A percentile compares a stretch with the other conserved stretches of the same genome.
Conservation (phyloP, 2,797 vertebrate genomes). For the Stomatorhinus walkeri region DNA sequence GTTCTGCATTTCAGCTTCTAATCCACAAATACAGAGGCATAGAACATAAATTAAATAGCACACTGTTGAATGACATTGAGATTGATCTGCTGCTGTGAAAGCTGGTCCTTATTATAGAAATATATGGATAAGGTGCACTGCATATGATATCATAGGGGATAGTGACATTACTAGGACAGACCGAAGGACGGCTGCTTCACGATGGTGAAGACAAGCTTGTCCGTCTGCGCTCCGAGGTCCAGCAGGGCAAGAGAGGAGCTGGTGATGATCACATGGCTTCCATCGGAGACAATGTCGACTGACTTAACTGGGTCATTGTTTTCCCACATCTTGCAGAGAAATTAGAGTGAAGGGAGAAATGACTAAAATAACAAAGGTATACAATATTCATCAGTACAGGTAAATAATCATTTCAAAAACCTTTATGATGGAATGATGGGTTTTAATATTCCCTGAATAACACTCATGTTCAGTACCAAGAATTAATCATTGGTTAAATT, state of each 20-base stretch:
- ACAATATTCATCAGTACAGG: neutral
- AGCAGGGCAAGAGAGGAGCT: conserved; percentile 72
- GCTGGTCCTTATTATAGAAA: neutral
- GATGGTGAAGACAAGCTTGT: conserved; percentile 74
- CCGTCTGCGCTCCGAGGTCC: conserved; percentile 76
- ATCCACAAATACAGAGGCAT: neutral
- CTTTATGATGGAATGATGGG: neutral
- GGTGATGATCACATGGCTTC: conserved; percentile 67
- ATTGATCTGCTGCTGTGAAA: neutral
- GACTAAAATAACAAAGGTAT: neutral
- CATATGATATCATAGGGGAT: neutral
- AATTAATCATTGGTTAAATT: neutral
- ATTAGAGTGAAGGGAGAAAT: neutral
- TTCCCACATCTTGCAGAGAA: conserved; percentile 59
- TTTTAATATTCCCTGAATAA: neutral
- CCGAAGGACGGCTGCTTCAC: conserved; percentile 73
- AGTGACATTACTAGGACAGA: conserved; percentile 44
- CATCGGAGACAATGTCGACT: conserved; percentile 67
- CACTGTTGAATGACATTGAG: neutral
- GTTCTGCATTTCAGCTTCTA: neutral
- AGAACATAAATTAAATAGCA: neutral
- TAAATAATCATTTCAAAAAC: neutral
- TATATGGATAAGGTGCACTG: neutral
- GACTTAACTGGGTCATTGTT: conserved; percentile 68
- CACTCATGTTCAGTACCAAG: neutral